Evolutionary conservation across 2,797 vertebrate species (phyloP).

Genomic region (Alexandromys oeconomus): DNA sequence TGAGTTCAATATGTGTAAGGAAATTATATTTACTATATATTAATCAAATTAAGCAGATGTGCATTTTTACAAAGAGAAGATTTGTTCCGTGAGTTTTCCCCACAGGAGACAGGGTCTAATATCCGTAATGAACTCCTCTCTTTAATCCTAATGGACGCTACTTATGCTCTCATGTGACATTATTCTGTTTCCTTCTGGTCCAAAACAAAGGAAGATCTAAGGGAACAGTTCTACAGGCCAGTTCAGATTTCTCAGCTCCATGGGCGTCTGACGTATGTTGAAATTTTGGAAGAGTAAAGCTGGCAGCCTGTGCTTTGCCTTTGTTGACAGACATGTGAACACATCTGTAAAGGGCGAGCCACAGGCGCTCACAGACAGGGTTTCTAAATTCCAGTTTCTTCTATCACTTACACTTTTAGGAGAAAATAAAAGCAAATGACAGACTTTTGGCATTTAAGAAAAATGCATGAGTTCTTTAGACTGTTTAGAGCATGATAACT

Average conservation of each 20-base stretch:
- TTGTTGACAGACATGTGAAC: constrained; percentile 27
- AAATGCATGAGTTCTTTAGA: not conserved
- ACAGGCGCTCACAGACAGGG: not conserved
- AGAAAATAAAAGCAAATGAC: constrained; percentile 63
- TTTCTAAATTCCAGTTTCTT: constrained; percentile 47
- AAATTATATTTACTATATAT: constrained; percentile 41
- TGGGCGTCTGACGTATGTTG: not conserved
- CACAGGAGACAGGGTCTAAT: constrained; percentile 44
- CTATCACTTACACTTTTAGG: not conserved
- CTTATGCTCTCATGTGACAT: constrained; percentile 37
- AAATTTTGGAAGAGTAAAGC: constrained; percentile 19
- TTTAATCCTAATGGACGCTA: constrained; percentile 55
- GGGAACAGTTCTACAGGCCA: not conserved
- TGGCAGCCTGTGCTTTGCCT: not conserved
- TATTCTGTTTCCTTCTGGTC: constrained; percentile 6
- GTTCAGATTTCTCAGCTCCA: not conserved
- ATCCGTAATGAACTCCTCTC: constrained; percentile 1
- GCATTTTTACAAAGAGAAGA: constrained; percentile 63
- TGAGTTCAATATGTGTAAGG: constrained; percentile 54
- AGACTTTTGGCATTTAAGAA: constrained; percentile 54
- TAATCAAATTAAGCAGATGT: constrained; percentile 43
- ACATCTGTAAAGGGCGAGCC: not conserved
- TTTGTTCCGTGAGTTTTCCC: constrained; percentile 31
- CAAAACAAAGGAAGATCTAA: constrained; percentile 34
- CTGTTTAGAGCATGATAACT: not conserved